Base-by-base conservation (phyloP, 2,797 vertebrate species). In the Poliocrania exsul region DNA sequence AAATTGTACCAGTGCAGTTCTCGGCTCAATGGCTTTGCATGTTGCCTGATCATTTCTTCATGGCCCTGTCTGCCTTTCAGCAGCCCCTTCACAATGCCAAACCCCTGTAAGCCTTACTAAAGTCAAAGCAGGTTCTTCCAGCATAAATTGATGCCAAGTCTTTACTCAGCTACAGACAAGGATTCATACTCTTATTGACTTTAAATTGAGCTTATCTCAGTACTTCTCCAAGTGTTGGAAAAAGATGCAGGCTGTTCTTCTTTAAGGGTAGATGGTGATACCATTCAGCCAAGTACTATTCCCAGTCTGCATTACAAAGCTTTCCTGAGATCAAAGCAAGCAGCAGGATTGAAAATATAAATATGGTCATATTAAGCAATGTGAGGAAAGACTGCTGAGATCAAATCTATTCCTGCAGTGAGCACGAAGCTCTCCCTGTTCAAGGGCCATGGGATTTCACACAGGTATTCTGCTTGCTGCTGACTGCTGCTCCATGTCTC, bases 381-480 rank as follows among this genome's bases (percentile, higher is more conserved):
- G 75, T 72, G 93, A 92, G 38, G 73, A 96, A 81, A 91, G 82
- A 75, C 72, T 70, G 58, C 26, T 0, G 11, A 91, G 93, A 66
- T 75, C 86, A 91, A 75, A 86, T 72, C 72, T 74, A 54, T 35
- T 49, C 44, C 58, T 40, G 15, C 6, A 60, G 31, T 1, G 7
- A 72, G 35, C 18, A 44, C 0, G 0, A 77, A 70, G 19, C 47
- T 11, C 20, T 40, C 17, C 25, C 8, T 0, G 0, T 28, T 75
- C 44, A n/a, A 2, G 1, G 61, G 10, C 13, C 2, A n/a, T 24
- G 49, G 38, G 18, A 50, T 85, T 82, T 64, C 72, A 61, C 17
- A 9, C 37, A 72, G 46, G 42, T 80, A 38, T 53, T 42, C 56
- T 3, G 0, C 8, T 26, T 18, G 33, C 38, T 84, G 19, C 54